These are phyloP conservation scores for Discoglossus pictus DNA, from an alignment of 2,797 vertebrate genomes.

Conservation along the genomic window DNA sequence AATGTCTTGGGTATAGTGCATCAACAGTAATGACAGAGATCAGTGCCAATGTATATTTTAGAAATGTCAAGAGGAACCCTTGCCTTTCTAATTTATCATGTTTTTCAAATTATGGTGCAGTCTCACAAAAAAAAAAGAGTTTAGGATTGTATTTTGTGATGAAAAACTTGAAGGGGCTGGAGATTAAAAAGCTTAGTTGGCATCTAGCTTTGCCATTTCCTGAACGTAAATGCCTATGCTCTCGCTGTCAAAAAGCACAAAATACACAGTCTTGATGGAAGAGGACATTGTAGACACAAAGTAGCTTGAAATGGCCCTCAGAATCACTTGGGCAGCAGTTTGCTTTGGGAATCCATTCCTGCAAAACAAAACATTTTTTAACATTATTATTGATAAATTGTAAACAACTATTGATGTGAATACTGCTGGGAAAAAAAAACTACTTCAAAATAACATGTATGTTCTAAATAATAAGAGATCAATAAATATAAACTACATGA, in stretches of 20 bases:
- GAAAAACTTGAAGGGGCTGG: conserved; percentile 21
- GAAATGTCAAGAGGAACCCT: conserved; percentile 67
- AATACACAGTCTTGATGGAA: conserved; percentile 97
- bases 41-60: conserved; percentile 75
- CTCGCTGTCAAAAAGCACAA: conserved; percentile 96
- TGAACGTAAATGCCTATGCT: conserved; percentile 98
- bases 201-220: conserved; percentile 96
- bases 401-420: too few relatives aligned
- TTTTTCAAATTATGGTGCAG: conserved; percentile 65
- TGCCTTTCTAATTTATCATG: conserved; percentile 66
- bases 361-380: conserved; percentile 36
- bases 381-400: too few relatives aligned
- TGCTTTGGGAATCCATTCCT: conserved; percentile 99
- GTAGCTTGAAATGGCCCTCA: conserved; percentile 96
- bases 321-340: conserved; percentile 93
- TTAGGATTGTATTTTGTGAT: conserved; percentile 49
- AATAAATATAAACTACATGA: too few relatives aligned
- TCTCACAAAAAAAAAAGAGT: conserved; percentile 59
- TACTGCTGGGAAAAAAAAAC: too few relatives aligned
- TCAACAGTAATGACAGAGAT: conserved; percentile 78
- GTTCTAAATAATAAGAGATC: too few relatives aligned
- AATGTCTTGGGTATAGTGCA: conserved; percentile 74
- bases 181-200: conserved; percentile 75
- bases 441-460: too few relatives aligned
- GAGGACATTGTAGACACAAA: conserved; percentile 97